Percentiles rank a stretch among this genome's conserved stretches.
phyloP scores from a whole-genome alignment of 2,113 vertebrate species.

The Sterrhoptilus dennistouni region DNA sequence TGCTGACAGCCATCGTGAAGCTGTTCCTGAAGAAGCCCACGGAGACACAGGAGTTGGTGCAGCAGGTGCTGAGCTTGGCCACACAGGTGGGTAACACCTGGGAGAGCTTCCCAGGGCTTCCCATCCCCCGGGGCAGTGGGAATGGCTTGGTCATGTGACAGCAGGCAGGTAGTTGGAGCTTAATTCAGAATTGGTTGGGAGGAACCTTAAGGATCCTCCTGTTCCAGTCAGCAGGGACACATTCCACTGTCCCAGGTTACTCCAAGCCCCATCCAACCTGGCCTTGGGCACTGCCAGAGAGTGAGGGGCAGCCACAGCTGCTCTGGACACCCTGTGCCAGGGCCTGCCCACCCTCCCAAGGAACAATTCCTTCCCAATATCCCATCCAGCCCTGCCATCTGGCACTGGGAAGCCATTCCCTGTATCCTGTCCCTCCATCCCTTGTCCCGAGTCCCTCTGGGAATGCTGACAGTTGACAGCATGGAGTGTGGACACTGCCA shows the following conservation, averaged over 20 bases:
- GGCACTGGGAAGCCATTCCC: background rate
- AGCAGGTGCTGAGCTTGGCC: constrained; percentile 95
- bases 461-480: background rate
- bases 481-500: rapidly evolving
- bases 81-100: constrained; percentile 83
- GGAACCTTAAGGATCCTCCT: background rate
- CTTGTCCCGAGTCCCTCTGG: background rate
- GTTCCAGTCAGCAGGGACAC: background rate
- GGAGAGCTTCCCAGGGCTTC: background rate
- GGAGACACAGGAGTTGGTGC: constrained; percentile 95
- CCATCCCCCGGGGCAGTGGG: rapidly evolving
- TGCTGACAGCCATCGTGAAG: constrained; percentile 95
- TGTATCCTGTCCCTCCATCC: background rate
- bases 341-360: background rate
- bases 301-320: background rate
- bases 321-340: background rate
- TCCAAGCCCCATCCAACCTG: rapidly evolving
- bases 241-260: rapidly evolving
- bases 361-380: background rate
- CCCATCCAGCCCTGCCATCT: background rate
- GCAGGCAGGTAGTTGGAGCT: background rate
- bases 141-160: background rate
- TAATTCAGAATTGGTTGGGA: background rate
- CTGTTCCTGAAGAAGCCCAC: constrained; percentile 98
- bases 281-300: background rate